Base-by-base conservation (phyloP, 2,797 vertebrate genomes). In the Mallotus villosus region DNA sequence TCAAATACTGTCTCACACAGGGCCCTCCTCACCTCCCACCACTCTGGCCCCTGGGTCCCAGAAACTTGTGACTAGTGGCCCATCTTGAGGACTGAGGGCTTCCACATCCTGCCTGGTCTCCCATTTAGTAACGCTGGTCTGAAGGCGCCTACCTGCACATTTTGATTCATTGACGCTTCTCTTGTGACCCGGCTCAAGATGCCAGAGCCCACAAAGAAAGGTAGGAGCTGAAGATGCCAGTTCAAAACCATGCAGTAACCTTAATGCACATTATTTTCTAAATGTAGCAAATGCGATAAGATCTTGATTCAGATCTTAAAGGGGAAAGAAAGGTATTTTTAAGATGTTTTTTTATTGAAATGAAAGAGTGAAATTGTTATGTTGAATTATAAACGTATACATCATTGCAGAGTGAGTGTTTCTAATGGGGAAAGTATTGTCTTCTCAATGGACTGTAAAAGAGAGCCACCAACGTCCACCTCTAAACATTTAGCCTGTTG, bases 181-280 rank as follows among this genome's bases (percentile, higher is more conserved):
- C 86, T 89, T 90, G 85, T 90, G 88, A 85, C 85, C 70, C 77
- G 90, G 90, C 90, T 92, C 89, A 94, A 89, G 93, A 99, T 99
- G 98, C 98, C 97, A 86, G 98, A 99, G 93, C 97, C 97, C 87
- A 95, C 95, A 78, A 97, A 95, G 90, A 97, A 96, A 93, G 94
- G 96, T 94, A 92, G 79, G 92, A 83, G 55, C 58, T 25, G 19
- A 41, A 21, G 63, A 46, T 65, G 27, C 16, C 9, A 29, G 37
- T 24, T 59, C 17, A 16, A 57, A 58, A 58, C 6, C 19, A 19
- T 37, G 55, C 19, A 55, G 51, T 68, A 25, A 59, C 19, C 29
- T 34, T 34, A 34, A 68, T 6, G 1, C 22, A 25, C 22, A 27
- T 22, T 14, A 5, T 57, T 24, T 55, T 7, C 16, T 6, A 55